Conservation (phyloP, 2,888 invertebrate genomes). For the Brachypalpus laphriformis region DNA sequence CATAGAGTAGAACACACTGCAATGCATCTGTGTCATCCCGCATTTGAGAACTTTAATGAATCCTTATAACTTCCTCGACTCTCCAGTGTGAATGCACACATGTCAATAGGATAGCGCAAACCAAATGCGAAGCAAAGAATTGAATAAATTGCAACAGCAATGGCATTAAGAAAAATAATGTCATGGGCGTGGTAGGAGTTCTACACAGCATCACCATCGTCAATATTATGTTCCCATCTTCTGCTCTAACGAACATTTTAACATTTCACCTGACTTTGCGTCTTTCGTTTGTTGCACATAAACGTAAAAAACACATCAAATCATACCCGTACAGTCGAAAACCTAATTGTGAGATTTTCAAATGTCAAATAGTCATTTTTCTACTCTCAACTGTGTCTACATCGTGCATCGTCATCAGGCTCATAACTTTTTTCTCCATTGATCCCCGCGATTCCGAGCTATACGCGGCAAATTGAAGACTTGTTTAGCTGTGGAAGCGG, state of each 20-base stretch:
- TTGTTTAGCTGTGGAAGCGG: constrained; percentile 37
- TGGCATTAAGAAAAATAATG: constrained; percentile 27
- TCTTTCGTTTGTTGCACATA: not conserved
- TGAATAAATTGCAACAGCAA: constrained; percentile 34
- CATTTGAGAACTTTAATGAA: constrained; percentile 34
- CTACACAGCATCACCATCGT: no score
- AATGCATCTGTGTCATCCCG: constrained; percentile 25
- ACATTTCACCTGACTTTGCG: constrained; percentile 60
- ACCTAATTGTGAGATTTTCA: constrained; percentile 51
- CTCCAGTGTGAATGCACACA: not conserved
- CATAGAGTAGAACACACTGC: constrained; percentile 42
- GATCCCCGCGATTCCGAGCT: constrained; percentile 11
- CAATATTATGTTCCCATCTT: not conserved
- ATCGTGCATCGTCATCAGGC: not conserved
- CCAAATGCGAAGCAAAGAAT: constrained; percentile 49
- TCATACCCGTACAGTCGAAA: constrained; percentile 7
- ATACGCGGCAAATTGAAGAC: constrained; percentile 46
- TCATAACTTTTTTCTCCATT: constrained; percentile 21
- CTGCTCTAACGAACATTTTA: not conserved
- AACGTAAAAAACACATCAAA: no score
- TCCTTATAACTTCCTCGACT: constrained; percentile 26
- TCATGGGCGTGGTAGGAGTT: constrained; percentile 33
- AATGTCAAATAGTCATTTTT: constrained; percentile 59
- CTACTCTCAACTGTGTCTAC: not conserved
- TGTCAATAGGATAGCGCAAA: not conserved